phyloP scores from a whole-genome alignment of 2,888 invertebrate species.

The Mesorhabditis belari region DNA sequence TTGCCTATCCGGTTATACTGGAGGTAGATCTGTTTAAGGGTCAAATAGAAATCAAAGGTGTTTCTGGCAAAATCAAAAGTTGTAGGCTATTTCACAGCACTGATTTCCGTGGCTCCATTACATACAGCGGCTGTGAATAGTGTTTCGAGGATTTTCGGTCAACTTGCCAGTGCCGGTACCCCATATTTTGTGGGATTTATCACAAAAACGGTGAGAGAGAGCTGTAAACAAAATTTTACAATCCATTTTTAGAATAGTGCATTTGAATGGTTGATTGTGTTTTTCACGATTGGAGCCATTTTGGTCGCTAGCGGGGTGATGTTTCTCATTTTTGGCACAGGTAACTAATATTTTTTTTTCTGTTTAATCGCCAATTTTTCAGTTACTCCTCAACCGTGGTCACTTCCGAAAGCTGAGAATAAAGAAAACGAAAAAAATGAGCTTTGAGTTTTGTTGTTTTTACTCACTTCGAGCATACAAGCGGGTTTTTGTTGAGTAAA shows the following conservation, averaged over 20 bases:
- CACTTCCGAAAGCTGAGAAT: no score
- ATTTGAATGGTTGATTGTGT: background rate
- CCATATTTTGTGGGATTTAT: background rate
- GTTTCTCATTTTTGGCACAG: background rate
- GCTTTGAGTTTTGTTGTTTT: no score
- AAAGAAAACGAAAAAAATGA: no score
- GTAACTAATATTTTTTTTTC: background rate
- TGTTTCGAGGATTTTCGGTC: background rate
- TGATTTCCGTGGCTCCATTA: background rate
- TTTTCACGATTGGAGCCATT: background rate
- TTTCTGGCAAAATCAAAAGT: background rate
- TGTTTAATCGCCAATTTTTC: background rate
- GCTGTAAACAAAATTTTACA: background rate
- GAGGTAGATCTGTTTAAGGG: background rate
- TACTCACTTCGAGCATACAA: no score
- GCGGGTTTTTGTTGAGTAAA: no score
- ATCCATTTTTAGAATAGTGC: background rate
- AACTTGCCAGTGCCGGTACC: background rate
- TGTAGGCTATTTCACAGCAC: background rate
- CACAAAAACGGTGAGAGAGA: background rate
- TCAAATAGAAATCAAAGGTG: background rate
- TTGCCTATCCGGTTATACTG: background rate
- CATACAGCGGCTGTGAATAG: background rate
- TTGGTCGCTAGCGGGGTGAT: background rate
- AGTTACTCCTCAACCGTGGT: background rate